Evolutionary conservation across 1,140 invertebrate genomes (phyloP).

Genomic region (Pemphigus obesinymphae): DNA sequence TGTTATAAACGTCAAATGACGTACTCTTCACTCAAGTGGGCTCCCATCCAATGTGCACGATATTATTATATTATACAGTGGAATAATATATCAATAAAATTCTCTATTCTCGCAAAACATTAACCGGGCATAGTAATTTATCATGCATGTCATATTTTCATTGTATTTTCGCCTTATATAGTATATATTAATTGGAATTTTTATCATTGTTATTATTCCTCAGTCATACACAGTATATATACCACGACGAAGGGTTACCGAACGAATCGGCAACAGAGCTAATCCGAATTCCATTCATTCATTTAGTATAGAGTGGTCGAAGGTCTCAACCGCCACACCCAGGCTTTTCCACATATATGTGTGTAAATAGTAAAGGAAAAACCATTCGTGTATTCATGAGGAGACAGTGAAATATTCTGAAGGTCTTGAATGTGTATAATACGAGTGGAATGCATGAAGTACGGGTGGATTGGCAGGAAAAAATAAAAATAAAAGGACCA

Average conservation of each 20-base stretch:
- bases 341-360: too few relatives aligned
- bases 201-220: background rate
- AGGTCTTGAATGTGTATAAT: slow-evolving; percentile 21
- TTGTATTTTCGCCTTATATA: background rate
- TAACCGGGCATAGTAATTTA: background rate
- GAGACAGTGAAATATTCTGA: slow-evolving; percentile 26
- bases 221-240: background rate
- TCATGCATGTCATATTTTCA: background rate
- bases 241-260: background rate
- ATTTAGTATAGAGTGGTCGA: background rate
- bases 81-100: background rate
- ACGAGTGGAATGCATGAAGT: background rate
- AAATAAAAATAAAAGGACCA: background rate
- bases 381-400: slow-evolving; percentile 18
- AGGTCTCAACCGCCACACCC: background rate
- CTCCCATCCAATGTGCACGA: too few relatives aligned
- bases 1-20: too few relatives aligned
- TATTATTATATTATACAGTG: background rate
- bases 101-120: background rate
- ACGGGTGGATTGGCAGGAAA: background rate
- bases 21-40: too few relatives aligned
- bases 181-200: background rate
- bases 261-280: background rate
- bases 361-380: background rate
- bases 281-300: background rate